Base-by-base conservation (phyloP, 2,113 vertebrate genomes). In the Gopherus flavomarginatus region DNA sequence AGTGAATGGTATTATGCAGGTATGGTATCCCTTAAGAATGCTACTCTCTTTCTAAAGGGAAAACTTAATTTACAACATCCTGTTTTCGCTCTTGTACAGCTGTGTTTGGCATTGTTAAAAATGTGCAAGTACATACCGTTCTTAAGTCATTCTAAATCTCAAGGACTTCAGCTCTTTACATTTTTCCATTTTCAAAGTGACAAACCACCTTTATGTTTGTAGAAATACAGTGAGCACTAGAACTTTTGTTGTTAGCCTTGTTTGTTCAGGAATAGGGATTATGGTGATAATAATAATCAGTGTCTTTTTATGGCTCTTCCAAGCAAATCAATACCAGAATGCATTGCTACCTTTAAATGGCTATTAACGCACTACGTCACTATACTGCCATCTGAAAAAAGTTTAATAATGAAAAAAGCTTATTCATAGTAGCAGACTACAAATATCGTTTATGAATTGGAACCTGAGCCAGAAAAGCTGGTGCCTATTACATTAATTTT, bases 261-360 rank as follows among this genome's bases (percentile, higher is more conserved):
- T 91, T 11, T 29, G 2, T 9, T 69, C 35, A 88, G n/a, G 78
- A 87, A 7, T 82, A 29, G n/a, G 8, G 50, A 21, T 81, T 87
- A 19, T 85, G 83, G 93, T 81, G 81, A 85, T 81, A 75, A 49
- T 72, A 87, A 89, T 93, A 81, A 87, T 13, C 1, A 92, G 14
- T 29, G 57, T 69, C 92, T 87, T 92, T 54, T 87, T 93, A 80
- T 6, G 54, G 11, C 14, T 85, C 47, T 78, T 97, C 31, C 11
- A 47, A 87, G 65, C 91, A 91, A 95, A 84, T 57, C 80, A 90
- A 95, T 80, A 7, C 26, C 24, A 80, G 78, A 49, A 53, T 80
- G 27, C 86, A 93, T 50, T 72, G 3, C 82, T 87, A 80, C 92
- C 91, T 94, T 92, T 79, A 93, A 82, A 26, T 27, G 87, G 49